Evolutionary conservation across 2,797 vertebrate species (phyloP).

Genomic region (Brotula barbata): DNA sequence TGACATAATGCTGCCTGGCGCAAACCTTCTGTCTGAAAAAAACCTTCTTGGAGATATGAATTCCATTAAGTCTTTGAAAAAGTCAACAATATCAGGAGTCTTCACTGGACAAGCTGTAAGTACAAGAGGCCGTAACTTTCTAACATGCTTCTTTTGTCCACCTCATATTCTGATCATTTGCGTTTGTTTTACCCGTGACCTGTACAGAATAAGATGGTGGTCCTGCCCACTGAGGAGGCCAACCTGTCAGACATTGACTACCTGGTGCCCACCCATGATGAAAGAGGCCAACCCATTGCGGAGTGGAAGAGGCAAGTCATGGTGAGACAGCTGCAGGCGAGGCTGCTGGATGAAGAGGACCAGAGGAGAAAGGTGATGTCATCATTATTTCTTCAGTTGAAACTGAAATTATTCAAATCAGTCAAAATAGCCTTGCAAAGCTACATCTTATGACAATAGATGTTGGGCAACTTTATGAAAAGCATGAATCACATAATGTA

Average conservation of each 20-base stretch:
- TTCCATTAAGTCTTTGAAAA: conserved; percentile 70
- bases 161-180: background rate
- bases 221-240: conserved; percentile 80
- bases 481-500: background rate
- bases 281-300: conserved; percentile 85
- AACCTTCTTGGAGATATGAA: conserved; percentile 73
- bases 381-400: background rate
- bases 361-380: conserved; percentile 79
- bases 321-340: conserved; percentile 88
- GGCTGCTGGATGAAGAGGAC: conserved; percentile 81
- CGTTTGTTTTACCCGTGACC: background rate
- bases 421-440: too few species aligned
- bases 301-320: conserved; percentile 99
- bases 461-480: background rate
- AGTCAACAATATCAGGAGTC: conserved; percentile 67
- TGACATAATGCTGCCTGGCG: conserved; percentile 43
- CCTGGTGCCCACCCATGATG: conserved; percentile 92
- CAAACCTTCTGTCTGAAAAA: conserved; percentile 59
- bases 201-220: conserved; percentile 78
- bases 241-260: conserved; percentile 87
- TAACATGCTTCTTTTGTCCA: background rate
- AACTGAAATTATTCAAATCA: too few species aligned
- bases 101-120: conserved; percentile 71
- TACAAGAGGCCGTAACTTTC: background rate
- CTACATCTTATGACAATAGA: background rate